phyloP scores from a whole-genome alignment of 2,797 vertebrate species.

The Amphiprion clarkii region DNA sequence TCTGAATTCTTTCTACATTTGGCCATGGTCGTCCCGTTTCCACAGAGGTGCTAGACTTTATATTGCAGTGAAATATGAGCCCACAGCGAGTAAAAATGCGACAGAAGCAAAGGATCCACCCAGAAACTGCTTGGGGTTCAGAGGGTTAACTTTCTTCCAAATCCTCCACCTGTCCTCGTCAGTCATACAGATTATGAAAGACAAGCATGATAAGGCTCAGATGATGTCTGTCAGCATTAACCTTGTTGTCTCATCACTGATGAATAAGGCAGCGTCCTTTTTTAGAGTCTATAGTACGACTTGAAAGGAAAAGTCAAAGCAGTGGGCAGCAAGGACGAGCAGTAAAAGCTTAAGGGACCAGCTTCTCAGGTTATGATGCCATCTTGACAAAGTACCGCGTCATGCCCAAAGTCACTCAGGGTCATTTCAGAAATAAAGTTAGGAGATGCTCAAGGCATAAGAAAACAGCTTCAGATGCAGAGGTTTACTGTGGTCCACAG shows the following conservation, averaged over 20 bases:
- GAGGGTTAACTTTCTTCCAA: background rate
- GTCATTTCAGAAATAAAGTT: conserved; percentile 43
- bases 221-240: conserved; percentile 18
- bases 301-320: conserved; percentile 24
- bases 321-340: conserved; percentile 15
- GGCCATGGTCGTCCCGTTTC: too few species aligned
- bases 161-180: background rate
- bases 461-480: conserved; percentile 15
- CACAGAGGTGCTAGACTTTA: too few species aligned
- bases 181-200: background rate
- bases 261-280: conserved; percentile 21
- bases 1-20: too few species aligned
- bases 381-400: conserved; percentile 50
- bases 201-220: conserved; percentile 1
- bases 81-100: too few species aligned
- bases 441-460: background rate
- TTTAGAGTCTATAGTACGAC: conserved; percentile 13
- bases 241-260: conserved; percentile 37
- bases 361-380: conserved; percentile 45
- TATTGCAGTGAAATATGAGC: too few species aligned
- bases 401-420: conserved; percentile 48
- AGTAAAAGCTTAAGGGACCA: conserved; percentile 43
- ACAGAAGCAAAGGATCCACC: too few species aligned
- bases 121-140: too few species aligned
- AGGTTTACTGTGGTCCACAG: conserved; percentile 20